Evolutionary conservation across 2,113 vertebrate species (phyloP).

Genomic region (Scytalopus superciliaris): DNA sequence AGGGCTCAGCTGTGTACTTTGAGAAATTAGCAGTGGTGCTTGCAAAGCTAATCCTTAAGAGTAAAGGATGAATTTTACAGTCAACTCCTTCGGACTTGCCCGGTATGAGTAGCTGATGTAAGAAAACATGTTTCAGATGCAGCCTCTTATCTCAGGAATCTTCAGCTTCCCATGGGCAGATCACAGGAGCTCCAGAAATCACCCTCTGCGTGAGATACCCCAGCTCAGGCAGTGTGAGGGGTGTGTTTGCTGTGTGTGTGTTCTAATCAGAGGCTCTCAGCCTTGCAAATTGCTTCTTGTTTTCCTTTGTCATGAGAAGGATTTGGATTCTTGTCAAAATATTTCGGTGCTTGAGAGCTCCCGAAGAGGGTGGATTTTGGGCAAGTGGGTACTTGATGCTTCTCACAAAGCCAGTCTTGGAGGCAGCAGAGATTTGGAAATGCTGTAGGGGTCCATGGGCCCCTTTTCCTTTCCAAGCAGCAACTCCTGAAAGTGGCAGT

Average conservation of each 20-base stretch:
- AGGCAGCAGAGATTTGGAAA: background rate
- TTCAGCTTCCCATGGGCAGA: background rate
- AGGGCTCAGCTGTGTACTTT: background rate
- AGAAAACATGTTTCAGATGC: background rate
- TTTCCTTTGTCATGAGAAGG: background rate
- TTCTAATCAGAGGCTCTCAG: background rate
- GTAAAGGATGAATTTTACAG: too few species aligned
- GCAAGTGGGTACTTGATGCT: background rate
- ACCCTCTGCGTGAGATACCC: background rate
- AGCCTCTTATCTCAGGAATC: background rate
- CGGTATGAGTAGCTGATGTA: background rate
- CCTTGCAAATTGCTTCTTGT: background rate
- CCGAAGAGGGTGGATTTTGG: background rate
- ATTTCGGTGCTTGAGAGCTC: background rate
- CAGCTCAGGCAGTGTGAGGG: accelerated
- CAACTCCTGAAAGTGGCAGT: background rate
- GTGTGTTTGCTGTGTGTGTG: background rate
- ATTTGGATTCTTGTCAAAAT: background rate
- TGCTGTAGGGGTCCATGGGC: background rate
- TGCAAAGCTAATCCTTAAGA: background rate
- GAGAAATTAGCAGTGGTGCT: background rate
- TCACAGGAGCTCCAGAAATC: background rate
- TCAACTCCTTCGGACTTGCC: background rate
- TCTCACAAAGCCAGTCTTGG: background rate
- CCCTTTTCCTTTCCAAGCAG: background rate